Conservation (phyloP, 1,140 invertebrate species). For the Apis mellifera region Amel_HAv3.1 CM009936.2:4430001-4430500, state of each 20-base stretch:
- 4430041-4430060: conserved; percentile 38
- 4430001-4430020: conserved; percentile 21
- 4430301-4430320: not conserved
- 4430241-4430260: not conserved
- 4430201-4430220: not conserved
- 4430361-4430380: too few relatives aligned
- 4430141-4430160: conserved; percentile 18
- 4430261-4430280: conserved; percentile 14
- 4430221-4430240: not conserved
- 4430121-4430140: conserved; percentile 25
- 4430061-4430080: conserved; percentile 24
- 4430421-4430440: too few relatives aligned
- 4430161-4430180: conserved; percentile 8
- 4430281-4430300: not conserved
- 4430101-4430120: not conserved
- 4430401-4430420: too few relatives aligned
- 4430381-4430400: too few relatives aligned
- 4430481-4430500: too few relatives aligned
- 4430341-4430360: not conserved
- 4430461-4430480: too few relatives aligned
- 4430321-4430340: not conserved
- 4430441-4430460: too few relatives aligned
- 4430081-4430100: conserved; percentile 19
- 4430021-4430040: conserved; percentile 30
- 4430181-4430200: not conserved